phyloP scores from a whole-genome alignment of 2,888 invertebrate genomes.

The Dasysyrphus tricinctus region DNA sequence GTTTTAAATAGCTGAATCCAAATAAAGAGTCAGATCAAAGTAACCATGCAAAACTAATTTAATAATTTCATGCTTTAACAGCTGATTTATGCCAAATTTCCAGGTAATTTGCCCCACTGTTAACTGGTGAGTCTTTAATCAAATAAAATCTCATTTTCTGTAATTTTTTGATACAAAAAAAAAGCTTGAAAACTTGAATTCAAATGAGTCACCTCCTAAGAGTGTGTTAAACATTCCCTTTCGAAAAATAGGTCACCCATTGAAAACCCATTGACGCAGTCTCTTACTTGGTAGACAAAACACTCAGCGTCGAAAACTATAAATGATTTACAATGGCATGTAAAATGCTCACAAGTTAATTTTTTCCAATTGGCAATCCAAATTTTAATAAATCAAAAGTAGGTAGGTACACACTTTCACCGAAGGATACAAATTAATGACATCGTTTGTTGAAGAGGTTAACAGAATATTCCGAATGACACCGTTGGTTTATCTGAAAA shows the following conservation, averaged over 20 bases:
- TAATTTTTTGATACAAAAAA: background rate
- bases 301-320: background rate
- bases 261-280: background rate
- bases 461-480: background rate
- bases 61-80: no score
- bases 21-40: no score
- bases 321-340: background rate
- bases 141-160: background rate
- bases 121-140: no score
- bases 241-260: slow-evolving; percentile 20
- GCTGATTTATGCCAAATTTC: no score
- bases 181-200: no score
- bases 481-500: background rate
- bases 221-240: background rate
- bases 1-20: no score
- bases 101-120: no score
- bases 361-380: background rate
- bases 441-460: background rate
- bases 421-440: background rate
- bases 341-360: background rate
- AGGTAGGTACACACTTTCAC: background rate
- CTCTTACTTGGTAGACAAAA: background rate
- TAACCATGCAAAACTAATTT: no score
- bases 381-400: background rate
- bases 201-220: slow-evolving; percentile 5